phyloP scores from a whole-genome alignment of 1,140 invertebrate species.

The Drosophila lini region DNA sequence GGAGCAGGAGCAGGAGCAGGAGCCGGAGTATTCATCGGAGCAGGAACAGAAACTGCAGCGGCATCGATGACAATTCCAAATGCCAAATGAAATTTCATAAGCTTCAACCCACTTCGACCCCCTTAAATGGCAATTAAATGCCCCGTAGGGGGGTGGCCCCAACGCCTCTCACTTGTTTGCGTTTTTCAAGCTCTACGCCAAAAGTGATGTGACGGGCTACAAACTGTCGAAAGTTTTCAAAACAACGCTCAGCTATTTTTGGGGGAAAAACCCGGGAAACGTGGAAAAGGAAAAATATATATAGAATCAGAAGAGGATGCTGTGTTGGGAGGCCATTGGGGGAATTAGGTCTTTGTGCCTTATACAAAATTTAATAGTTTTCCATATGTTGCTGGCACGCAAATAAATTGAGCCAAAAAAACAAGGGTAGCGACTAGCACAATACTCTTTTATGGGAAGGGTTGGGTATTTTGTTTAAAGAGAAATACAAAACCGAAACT shows the following conservation, averaged over 20 bases:
- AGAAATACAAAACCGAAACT: not conserved
- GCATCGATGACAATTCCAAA: conserved; percentile 61
- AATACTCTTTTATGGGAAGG: not conserved
- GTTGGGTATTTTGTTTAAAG: too few relatives aligned
- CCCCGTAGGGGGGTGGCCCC: conserved; percentile 7
- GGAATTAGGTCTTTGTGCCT: conserved; percentile 28
- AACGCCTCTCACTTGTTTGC: conserved; percentile 12
- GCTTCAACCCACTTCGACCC: conserved; percentile 33
- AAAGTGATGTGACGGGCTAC: conserved; percentile 56
- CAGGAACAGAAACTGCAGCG: conserved; percentile 14
- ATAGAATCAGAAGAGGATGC: not conserved
- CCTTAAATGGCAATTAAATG: conserved; percentile 77
- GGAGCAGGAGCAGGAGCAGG: conserved; percentile 2
- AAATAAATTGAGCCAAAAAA: conserved; percentile 19
- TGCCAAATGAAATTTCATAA: conserved; percentile 77
- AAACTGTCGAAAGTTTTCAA: conserved; percentile 74
- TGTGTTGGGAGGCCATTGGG: not conserved
- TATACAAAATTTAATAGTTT: conserved; percentile 42
- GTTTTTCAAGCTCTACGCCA: conserved; percentile 28
- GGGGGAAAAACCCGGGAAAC: not conserved
- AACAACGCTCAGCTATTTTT: conserved; percentile 40
- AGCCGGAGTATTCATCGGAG: not conserved
- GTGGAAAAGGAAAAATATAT: not conserved
- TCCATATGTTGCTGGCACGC: conserved; percentile 5
- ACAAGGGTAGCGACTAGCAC: not conserved